Evolutionary conservation across 1,140 invertebrate genomes (phyloP), one percentile per base, ranked within the genome.

Genomic region (Varroa destructor): DNA sequence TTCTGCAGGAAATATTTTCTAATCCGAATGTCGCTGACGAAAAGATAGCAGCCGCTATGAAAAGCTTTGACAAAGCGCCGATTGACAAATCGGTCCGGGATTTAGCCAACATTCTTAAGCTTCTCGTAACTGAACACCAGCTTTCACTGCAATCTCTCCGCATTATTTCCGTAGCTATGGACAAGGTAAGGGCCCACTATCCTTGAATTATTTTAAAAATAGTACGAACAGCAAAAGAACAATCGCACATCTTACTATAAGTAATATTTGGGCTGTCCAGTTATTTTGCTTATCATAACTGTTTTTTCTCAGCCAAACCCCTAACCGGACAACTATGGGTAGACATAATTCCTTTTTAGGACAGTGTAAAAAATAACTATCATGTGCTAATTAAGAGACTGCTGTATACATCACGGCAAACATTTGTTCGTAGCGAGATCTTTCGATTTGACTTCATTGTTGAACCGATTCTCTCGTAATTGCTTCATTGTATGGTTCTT

Each of bases 51-150:
- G 61, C 61, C 40, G 61, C 61, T 1, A 67, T 67, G 61, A 67
- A 67, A 37, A 67, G 40, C 37, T 67, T 67, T 37, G 61, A 67
- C 36, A 67, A 67, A 67, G 61, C 61, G 1, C 61, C 61, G 3
- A 37, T 67, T 46, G 61, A 67, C 36, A 40, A 46, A 67, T 67
- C 61, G 5, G 40, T 67, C 61, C 40, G 46, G 46, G 61, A 67
- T 37, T 46, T 67, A 5, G 40, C 61, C 40, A 67, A 67, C 61
- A 46, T 67, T 37, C 61, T 67, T 3, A 67, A 67, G 36, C 61
- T 67, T 40, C 61, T 67, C 61, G 61, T 67, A 1, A 67, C 61
- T 46, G 61, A 67, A 40, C 61, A 67, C 12, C 61, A 67, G 36
- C 61, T 67, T 2, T 67, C 61, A 37, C 37, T 43, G 5, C 61